A percentile compares a stretch with the other conserved stretches of the same genome.
phyloP scores from a whole-genome alignment of 2,888 invertebrate species.

The Galerucella nymphaeae region DNA sequence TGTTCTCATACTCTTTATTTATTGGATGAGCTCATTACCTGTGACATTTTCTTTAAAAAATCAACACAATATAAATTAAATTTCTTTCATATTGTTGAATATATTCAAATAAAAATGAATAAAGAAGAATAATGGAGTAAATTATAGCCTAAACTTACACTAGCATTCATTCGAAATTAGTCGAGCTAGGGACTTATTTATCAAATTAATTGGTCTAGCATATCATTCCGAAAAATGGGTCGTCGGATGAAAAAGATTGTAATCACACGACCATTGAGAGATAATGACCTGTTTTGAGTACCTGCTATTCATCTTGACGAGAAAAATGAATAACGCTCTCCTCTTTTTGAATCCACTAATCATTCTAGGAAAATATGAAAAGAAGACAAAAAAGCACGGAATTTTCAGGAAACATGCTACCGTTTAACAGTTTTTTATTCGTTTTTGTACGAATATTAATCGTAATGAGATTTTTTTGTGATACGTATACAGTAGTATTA shows the following conservation, averaged over 20 bases:
- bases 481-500: not conserved
- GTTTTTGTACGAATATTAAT: not conserved
- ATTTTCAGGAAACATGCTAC: conserved; percentile 10
- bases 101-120: too few relatives aligned
- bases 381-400: not conserved
- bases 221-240: conserved; percentile 5
- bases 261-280: conserved; percentile 18
- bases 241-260: conserved; percentile 9
- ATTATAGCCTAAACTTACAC: not conserved
- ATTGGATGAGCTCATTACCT: too few relatives aligned
- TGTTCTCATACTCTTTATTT: too few relatives aligned
- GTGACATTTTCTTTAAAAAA: too few relatives aligned
- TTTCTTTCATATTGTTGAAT: too few relatives aligned
- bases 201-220: conserved; percentile 10
- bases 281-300: conserved; percentile 15
- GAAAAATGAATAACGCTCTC: conserved; percentile 17
- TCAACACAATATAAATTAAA: too few relatives aligned
- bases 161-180: not conserved
- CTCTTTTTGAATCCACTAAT: conserved; percentile 8
- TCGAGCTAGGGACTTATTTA: not conserved
- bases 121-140: too few relatives aligned
- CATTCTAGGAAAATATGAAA: conserved; percentile 12
- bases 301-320: conserved; percentile 8
- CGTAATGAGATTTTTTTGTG: not conserved
- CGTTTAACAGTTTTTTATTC: not conserved